These are phyloP conservation scores for Nomada fucata DNA, from an alignment of 2,888 invertebrate genomes.

Conservation along the genomic window DNA sequence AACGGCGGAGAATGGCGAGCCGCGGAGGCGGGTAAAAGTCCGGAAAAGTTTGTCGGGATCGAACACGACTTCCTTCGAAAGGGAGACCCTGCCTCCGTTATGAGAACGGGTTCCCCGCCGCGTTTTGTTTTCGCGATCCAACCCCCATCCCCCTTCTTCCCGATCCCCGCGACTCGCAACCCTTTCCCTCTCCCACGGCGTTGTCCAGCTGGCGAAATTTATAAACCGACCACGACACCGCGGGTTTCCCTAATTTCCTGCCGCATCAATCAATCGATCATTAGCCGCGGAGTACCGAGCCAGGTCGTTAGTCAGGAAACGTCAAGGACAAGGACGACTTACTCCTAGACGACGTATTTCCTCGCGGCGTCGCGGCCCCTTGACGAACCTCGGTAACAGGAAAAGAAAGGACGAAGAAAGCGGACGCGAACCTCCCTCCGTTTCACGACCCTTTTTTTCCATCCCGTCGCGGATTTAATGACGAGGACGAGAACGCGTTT, in stretches of 20 bases:
- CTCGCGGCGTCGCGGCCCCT: conserved; percentile 1
- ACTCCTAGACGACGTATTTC: conserved; percentile 37
- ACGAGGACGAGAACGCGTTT: not conserved
- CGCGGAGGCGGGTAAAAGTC: conserved; percentile 41
- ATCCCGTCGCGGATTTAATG: conserved; percentile 29
- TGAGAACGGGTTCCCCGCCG: conserved; percentile 60
- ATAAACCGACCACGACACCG: conserved; percentile 29
- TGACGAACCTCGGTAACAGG: not conserved
- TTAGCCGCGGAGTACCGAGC: conserved; percentile 53
- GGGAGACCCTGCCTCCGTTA: conserved; percentile 64
- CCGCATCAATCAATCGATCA: conserved; percentile 70
- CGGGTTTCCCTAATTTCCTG: conserved; percentile 64
- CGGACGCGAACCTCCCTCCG: not conserved
- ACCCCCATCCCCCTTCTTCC: conserved; percentile 10
- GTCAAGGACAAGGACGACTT: conserved; percentile 69
- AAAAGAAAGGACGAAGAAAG: not conserved
- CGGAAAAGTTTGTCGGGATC: conserved; percentile 67
- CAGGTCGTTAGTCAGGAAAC: conserved; percentile 66
- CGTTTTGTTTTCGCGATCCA: conserved; percentile 67
- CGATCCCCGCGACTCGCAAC: not conserved
- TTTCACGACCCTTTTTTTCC: conserved; percentile 13
- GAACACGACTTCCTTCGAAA: conserved; percentile 69
- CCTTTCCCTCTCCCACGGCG: not conserved
- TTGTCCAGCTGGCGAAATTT: conserved; percentile 39
- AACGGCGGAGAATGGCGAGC: conserved; percentile 28